Conservation (phyloP, 2,888 invertebrate genomes). For the Stenodema calcarata region DNA sequence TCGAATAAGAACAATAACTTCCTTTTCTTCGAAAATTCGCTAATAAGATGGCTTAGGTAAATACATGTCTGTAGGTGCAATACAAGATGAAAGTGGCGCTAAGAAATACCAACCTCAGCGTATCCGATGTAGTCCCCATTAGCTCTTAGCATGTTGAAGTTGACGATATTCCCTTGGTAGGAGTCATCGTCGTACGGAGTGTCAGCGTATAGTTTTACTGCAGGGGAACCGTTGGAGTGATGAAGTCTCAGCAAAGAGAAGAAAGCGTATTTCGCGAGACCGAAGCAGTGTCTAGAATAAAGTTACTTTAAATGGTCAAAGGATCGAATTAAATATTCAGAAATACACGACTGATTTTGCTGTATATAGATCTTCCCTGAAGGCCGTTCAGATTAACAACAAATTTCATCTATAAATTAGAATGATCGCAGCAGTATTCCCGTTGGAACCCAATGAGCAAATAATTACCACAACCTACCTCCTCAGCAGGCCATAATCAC, state of each 20-base stretch:
- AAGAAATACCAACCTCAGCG: slow-evolving; percentile 79
- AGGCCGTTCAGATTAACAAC: too few species aligned
- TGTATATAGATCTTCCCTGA: too few species aligned
- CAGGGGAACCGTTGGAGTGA: slow-evolving; percentile 76
- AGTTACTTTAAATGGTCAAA: background rate
- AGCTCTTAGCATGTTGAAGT: slow-evolving; percentile 83
- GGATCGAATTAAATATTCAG: too few species aligned
- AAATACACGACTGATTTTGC: too few species aligned
- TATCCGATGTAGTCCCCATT: slow-evolving; percentile 86
- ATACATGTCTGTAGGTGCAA: too few species aligned
- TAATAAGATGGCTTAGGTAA: too few species aligned
- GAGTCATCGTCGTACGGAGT: slow-evolving; percentile 69
- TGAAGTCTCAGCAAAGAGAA: slow-evolving; percentile 68
- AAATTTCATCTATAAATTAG: too few species aligned
- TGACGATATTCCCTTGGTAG: slow-evolving; percentile 84
- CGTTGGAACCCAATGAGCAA: too few species aligned
- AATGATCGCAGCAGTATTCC: too few species aligned
- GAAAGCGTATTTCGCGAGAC: slow-evolving; percentile 77
- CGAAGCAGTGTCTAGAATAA: slow-evolving; percentile 70
- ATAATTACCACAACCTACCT: background rate
- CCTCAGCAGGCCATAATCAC: slow-evolving; percentile 59
- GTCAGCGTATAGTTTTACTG: slow-evolving; percentile 77
- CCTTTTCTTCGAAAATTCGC: too few species aligned
- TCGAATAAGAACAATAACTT: too few species aligned
- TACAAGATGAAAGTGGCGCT: too few species aligned